Percentiles rank a stretch among this genome's conserved stretches.
Evolutionary conservation across 1,140 invertebrate species (phyloP).

Genomic region (Microplitis demolitor): DNA sequence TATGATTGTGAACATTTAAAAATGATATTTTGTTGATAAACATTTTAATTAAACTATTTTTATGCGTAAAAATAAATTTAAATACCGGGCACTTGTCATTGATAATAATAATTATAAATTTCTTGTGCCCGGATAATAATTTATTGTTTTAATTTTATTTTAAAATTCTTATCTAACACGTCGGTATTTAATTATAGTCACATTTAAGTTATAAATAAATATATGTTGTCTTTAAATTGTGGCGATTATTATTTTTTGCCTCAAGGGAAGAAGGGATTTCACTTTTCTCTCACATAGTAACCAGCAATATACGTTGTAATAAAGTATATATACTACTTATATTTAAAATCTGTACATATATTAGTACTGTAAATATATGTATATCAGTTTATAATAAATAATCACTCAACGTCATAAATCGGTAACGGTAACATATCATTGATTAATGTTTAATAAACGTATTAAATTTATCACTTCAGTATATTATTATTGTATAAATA

Average conservation of each 20-base stretch:
- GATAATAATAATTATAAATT: neutral
- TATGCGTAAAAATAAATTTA: slow-evolving; percentile 41
- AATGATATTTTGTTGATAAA: slow-evolving; percentile 47
- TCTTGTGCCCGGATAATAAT: too few relatives aligned
- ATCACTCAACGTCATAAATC: too few relatives aligned
- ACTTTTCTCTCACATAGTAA: neutral
- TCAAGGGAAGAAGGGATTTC: too few relatives aligned
- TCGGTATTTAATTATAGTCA: neutral
- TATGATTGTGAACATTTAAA: slow-evolving; percentile 45
- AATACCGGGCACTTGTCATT: neutral
- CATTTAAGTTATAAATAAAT: neutral
- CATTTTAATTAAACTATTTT: slow-evolving; percentile 4
- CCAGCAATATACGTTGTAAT: neutral
- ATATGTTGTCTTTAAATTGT: neutral
- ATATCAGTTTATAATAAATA: too few relatives aligned
- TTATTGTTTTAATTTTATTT: neutral
- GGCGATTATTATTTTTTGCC: neutral
- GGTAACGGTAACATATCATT: too few relatives aligned
- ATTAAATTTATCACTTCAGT: too few relatives aligned
- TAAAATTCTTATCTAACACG: slow-evolving; percentile 18
- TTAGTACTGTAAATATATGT: too few relatives aligned
- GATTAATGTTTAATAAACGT: too few relatives aligned
- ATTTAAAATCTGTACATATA: too few relatives aligned
- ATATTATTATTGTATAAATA: neutral
- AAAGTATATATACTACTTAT: neutral